Percentiles rank a stretch among this genome's conserved stretches.
These are phyloP conservation scores for Caenorhabditis becei DNA, from an alignment of 2,888 invertebrate genomes.

Conservation along the genomic window DNA sequence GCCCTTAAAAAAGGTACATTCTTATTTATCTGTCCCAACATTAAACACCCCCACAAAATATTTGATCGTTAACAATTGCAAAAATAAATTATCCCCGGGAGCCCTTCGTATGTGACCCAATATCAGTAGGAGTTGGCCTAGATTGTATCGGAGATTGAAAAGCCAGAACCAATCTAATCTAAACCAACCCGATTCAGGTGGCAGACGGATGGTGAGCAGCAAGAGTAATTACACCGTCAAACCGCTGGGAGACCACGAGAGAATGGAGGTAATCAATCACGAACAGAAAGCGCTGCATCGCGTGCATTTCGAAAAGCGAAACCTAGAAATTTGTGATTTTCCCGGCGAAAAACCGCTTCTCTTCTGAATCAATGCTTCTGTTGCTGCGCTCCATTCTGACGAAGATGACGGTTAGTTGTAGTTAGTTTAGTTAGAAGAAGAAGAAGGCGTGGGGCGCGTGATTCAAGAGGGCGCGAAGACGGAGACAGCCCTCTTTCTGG, in stretches of 20 bases:
- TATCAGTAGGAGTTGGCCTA: too few relatives aligned
- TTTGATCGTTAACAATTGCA: background rate
- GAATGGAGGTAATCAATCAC: conserved; percentile 37
- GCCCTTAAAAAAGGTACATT: conserved; percentile 14
- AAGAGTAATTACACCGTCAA: conserved; percentile 13
- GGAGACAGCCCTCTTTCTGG: background rate
- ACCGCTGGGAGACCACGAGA: background rate
- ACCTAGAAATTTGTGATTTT: too few relatives aligned
- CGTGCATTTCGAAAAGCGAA: too few relatives aligned
- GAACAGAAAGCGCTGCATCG: background rate
- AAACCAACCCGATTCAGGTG: conserved; percentile 22
- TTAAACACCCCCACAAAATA: too few relatives aligned
- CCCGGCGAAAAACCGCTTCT: too few relatives aligned
- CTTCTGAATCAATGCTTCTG: too few relatives aligned
- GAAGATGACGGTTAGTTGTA: conserved; percentile 33
- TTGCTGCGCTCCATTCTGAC: background rate
- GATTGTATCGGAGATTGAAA: too few relatives aligned
- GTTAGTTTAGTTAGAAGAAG: background rate
- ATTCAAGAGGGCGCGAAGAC: conserved; percentile 26
- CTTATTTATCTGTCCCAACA: background rate
- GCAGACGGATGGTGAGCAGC: conserved; percentile 39
- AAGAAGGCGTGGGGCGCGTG: conserved; percentile 17
- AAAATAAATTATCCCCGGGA: background rate
- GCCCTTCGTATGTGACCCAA: too few relatives aligned
- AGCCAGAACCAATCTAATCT: too few relatives aligned